These are phyloP conservation scores for Hapalemur alaotrensis DNA, from an alignment of 2,797 vertebrate species.

Conservation along the genomic window DNA sequence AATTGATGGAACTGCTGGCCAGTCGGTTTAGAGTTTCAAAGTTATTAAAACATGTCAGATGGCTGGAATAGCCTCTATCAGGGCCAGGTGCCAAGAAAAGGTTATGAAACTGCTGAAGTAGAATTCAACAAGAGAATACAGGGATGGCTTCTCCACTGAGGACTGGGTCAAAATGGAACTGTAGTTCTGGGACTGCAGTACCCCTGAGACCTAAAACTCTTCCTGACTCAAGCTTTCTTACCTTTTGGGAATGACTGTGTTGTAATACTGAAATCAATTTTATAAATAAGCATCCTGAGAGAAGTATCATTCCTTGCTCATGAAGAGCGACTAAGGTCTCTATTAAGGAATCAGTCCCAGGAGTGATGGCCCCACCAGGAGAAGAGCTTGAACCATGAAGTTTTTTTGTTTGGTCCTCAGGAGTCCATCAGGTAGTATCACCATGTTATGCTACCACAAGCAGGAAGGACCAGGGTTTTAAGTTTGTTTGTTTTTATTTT, in stretches of 20 bases:
- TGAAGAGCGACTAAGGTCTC: neutral
- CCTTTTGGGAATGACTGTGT: neutral
- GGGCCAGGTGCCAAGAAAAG: neutral
- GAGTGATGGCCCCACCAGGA: no score
- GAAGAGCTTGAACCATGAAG: neutral
- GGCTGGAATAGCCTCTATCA: neutral
- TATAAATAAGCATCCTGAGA: neutral
- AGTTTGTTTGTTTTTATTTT: neutral
- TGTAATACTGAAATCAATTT: neutral
- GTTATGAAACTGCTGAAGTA: neutral
- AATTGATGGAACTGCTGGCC: neutral
- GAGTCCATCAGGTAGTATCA: no score
- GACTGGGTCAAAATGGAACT: neutral
- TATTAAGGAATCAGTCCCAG: neutral
- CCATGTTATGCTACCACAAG: neutral
- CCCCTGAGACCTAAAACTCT: neutral
- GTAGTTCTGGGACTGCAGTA: neutral
- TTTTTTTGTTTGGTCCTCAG: neutral
- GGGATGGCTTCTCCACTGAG: neutral
- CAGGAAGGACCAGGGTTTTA: neutral
- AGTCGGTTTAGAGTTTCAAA: neutral
- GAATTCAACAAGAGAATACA: neutral
- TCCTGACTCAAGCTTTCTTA: neutral
- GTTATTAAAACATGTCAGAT: neutral
- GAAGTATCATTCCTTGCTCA: neutral